Evolutionary conservation across 2,797 vertebrate genomes (phyloP).

Genomic region (Rhincodon typus): DNA sequence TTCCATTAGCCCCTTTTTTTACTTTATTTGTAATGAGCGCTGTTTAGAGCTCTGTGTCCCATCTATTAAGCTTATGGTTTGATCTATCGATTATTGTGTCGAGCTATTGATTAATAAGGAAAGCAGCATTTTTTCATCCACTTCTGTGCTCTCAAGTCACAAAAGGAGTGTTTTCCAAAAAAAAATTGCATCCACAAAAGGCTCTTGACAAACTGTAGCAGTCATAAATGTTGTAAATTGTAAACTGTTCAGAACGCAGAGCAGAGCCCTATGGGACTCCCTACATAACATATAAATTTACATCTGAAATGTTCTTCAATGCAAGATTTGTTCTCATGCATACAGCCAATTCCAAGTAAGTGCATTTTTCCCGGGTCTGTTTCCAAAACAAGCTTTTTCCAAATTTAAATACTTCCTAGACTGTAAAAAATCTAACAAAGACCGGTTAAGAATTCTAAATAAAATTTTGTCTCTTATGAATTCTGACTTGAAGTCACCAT

Average conservation of each 20-base stretch:
- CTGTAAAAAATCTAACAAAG: too few relatives aligned
- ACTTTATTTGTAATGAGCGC: slow-evolving; percentile 30
- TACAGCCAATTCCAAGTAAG: neutral
- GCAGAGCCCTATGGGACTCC: too few relatives aligned
- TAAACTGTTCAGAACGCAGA: neutral
- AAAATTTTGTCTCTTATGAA: too few relatives aligned
- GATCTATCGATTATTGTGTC: slow-evolving; percentile 35
- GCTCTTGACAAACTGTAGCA: neutral
- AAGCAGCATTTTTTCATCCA: slow-evolving; percentile 24
- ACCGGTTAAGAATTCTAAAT: too few relatives aligned
- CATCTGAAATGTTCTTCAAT: neutral
- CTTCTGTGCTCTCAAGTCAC: neutral
- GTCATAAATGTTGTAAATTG: neutral
- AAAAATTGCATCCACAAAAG: neutral
- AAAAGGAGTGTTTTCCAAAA: neutral
- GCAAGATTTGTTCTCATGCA: neutral
- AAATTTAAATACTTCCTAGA: too few relatives aligned
- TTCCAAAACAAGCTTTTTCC: too few relatives aligned
- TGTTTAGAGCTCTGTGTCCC: slow-evolving; percentile 28
- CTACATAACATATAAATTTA: neutral
- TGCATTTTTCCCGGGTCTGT: neutral
- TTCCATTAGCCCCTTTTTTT: slow-evolving; percentile 30
- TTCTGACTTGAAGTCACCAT: too few relatives aligned
- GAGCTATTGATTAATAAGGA: slow-evolving; percentile 26
- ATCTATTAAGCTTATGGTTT: slow-evolving; percentile 31